Conservation (phyloP, 2,113 vertebrate genomes). For the Uropsilus gracilis region DNA sequence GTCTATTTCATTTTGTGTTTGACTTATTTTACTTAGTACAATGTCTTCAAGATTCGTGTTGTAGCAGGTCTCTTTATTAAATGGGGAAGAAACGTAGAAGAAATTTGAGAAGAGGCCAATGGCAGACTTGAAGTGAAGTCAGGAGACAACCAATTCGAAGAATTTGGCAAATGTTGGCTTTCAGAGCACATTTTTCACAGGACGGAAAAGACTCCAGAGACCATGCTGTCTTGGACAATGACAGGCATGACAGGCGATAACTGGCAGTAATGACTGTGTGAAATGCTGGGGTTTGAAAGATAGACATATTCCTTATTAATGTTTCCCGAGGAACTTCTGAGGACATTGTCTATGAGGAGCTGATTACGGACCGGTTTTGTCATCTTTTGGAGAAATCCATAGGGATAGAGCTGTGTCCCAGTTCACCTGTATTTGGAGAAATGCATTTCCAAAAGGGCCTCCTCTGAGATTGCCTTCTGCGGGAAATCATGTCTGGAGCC, state of each 20-base stretch:
- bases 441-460: conserved; percentile 23
- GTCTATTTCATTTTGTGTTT: not conserved
- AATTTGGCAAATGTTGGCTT: conserved; percentile 17
- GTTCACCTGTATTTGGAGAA: conserved; percentile 42
- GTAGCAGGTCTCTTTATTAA: not conserved
- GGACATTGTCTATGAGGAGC: not conserved
- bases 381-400: conserved; percentile 36
- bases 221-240: not conserved
- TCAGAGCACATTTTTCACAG: conserved; percentile 10
- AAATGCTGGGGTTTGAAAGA: conserved; percentile 53
- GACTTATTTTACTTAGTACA: conserved; percentile 4
- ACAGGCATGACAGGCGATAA: not conserved
- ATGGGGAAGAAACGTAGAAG: not conserved
- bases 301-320: conserved; percentile 6
- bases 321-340: not conserved
- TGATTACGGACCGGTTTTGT: conserved; percentile 8
- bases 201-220: not conserved
- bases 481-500: conserved; percentile 6
- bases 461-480: conserved; percentile 28
- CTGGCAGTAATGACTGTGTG: conserved; percentile 3
- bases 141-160: not conserved
- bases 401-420: not conserved
- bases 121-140: not conserved
- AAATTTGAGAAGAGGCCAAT: conserved; percentile 15
- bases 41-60: not conserved